phyloP scores from a whole-genome alignment of 1,140 invertebrate species.

The Sinonovacula constricta region DNA sequence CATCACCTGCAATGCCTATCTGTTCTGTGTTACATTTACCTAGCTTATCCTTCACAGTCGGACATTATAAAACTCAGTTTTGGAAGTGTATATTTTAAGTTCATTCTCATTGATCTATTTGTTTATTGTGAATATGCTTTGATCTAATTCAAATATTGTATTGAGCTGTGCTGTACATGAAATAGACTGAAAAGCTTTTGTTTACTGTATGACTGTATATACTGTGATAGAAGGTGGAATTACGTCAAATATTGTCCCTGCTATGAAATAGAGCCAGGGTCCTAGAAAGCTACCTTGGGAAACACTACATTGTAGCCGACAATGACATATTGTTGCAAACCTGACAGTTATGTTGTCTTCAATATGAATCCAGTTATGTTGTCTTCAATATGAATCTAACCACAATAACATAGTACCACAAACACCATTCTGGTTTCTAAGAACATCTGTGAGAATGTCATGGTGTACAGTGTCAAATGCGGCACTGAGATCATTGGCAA shows the following conservation, averaged over 20 bases:
- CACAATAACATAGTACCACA: too few species aligned
- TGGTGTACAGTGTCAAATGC: too few species aligned
- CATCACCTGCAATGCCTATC: slow-evolving; percentile 7
- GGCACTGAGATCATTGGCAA: too few species aligned
- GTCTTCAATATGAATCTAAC: too few species aligned
- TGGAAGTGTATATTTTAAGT: too few species aligned
- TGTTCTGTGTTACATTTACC: slow-evolving; percentile 1
- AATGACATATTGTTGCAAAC: too few species aligned
- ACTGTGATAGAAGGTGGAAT: slow-evolving; percentile 5
- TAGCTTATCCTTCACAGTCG: neutral
- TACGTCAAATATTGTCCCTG: slow-evolving; percentile 10
- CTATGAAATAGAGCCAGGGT: slow-evolving; percentile 21
- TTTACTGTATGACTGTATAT: neutral
- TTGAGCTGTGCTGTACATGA: neutral
- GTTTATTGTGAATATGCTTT: neutral
- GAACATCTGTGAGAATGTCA: too few species aligned
- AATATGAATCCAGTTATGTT: too few species aligned
- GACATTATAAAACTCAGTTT: slow-evolving; percentile 9
- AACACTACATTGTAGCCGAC: too few species aligned
- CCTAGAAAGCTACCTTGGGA: neutral
- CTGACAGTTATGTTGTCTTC: too few species aligned
- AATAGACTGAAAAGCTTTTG: neutral
- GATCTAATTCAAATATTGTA: slow-evolving; percentile 11
- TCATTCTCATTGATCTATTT: neutral
- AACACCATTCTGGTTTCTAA: too few species aligned